Base-by-base conservation (phyloP, 1,140 invertebrate genomes). In the Pseudomyrmex gracilis region DNA sequence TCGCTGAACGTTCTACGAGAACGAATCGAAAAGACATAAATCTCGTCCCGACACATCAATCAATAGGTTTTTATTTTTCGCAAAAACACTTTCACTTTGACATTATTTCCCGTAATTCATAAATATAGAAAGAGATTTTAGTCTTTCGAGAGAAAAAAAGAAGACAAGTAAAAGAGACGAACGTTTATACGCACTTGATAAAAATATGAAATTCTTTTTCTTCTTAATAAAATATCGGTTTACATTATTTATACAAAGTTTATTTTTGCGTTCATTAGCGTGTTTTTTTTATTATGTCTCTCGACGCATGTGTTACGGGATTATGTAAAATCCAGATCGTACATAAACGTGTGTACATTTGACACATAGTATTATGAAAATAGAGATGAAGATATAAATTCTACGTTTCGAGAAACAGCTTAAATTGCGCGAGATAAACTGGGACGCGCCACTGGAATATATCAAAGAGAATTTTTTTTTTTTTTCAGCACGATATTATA, bases 381-480 rank as follows among this genome's bases (percentile, higher is more conserved):
- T 10, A 24, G 20, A 70, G 22, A 34, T 58, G 58, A 47, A 34
- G 13, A 7, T 58, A 70, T 47, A 22, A 80, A 58, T 80, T 80
- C 20, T 3, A 43, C 47, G 10, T 71, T 70, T 80, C 58, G 55
- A 71, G 20, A 80, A 71, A 80, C 71, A 58, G 12, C 5, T 57
- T 55, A 78, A 70, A 78, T 78, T 70, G 47, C 24, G 57, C 4
- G 53, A 70, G 34, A 47, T 47, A 70, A 78, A 78, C 34, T 22
- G 10, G 34, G 7, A 43, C 22, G 12, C 34, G 4, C 17, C 43
- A 66, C 60, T 68, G 34, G 17, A 13, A 17, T 58, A n/a, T 47
- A 78, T 20, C 47, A 66, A 76, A 76, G 60, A 66, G 43, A 55
- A 70, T 78, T 70, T 78, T 57, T 78, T 70, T 78, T 78, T 34